Conservation (phyloP, 2,888 invertebrate genomes). For the Eupithecia dodoneata region DNA sequence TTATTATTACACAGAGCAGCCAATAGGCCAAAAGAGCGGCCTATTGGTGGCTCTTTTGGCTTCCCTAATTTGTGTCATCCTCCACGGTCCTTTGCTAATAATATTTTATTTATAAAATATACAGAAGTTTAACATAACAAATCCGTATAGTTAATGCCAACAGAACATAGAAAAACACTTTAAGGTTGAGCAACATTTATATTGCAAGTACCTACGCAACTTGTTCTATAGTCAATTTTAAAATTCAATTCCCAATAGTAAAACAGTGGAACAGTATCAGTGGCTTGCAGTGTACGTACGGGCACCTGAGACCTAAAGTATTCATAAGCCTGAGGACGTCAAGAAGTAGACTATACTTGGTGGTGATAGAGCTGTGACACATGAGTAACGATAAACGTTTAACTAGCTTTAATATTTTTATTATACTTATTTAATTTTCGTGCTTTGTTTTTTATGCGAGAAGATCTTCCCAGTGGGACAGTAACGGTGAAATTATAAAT, state of each 20-base stretch:
- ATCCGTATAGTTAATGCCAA: neutral
- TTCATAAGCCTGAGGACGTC: slow-evolving; percentile 68
- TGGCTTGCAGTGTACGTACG: slow-evolving; percentile 55
- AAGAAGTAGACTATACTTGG: slow-evolving; percentile 63
- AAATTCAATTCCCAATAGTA: slow-evolving; percentile 33
- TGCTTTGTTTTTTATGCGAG: neutral
- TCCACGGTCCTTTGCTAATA: neutral
- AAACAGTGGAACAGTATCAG: slow-evolving; percentile 37
- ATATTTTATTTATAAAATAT: neutral
- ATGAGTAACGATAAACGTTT: neutral
- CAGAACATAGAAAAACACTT: neutral
- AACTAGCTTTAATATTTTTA: neutral
- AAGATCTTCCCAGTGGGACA: neutral
- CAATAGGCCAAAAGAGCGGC: too few species aligned
- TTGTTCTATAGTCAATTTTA: slow-evolving; percentile 24
- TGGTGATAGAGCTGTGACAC: slow-evolving; percentile 52
- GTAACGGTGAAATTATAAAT: neutral
- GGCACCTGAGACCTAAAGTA: slow-evolving; percentile 65
- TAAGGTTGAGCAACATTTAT: neutral
- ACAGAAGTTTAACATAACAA: neutral
- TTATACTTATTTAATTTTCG: neutral
- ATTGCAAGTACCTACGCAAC: neutral
- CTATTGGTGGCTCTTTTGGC: too few species aligned
- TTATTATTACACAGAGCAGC: too few species aligned
- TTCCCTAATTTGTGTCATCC: too few species aligned